A percentile compares a stretch with the other conserved stretches of the same genome.
Conservation (phyloP, 2,113 vertebrate genomes). For the Halichoerus grypus region DNA sequence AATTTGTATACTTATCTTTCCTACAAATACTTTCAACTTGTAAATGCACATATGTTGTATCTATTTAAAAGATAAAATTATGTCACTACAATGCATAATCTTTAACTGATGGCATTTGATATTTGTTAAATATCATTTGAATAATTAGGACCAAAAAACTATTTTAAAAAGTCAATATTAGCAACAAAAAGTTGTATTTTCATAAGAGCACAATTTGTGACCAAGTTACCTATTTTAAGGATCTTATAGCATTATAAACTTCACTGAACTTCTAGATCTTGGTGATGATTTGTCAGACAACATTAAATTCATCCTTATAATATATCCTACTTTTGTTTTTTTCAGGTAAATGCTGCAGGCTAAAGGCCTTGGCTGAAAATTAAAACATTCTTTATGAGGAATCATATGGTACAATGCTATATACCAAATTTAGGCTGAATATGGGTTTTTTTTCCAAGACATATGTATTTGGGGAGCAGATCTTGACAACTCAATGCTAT, state of each 20-base stretch:
- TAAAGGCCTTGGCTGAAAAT: not conserved
- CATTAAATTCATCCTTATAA: not conserved
- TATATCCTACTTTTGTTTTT: not conserved
- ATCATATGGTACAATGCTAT: not conserved
- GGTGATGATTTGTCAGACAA: not conserved
- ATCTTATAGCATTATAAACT: not conserved
- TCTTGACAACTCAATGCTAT: not conserved
- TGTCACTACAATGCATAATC: not conserved
- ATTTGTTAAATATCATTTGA: not conserved
- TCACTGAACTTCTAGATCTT: not conserved
- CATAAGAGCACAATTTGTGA: not conserved
- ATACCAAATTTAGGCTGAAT: not conserved
- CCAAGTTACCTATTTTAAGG: not conserved
- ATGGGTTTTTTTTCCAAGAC: not conserved
- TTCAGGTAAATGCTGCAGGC: not conserved
- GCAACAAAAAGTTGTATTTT: not conserved
- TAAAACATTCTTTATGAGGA: not conserved
- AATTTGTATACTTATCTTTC: not conserved
- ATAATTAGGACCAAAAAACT: not conserved
- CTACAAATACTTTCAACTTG: not conserved
- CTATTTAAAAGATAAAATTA: constrained; percentile 20
- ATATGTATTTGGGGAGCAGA: not conserved
- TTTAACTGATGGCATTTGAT: not conserved
- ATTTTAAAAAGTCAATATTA: constrained; percentile 15
- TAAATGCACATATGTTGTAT: not conserved